Base-by-base conservation (phyloP, 2,113 vertebrate species). In the Ascaphus truei region DNA sequence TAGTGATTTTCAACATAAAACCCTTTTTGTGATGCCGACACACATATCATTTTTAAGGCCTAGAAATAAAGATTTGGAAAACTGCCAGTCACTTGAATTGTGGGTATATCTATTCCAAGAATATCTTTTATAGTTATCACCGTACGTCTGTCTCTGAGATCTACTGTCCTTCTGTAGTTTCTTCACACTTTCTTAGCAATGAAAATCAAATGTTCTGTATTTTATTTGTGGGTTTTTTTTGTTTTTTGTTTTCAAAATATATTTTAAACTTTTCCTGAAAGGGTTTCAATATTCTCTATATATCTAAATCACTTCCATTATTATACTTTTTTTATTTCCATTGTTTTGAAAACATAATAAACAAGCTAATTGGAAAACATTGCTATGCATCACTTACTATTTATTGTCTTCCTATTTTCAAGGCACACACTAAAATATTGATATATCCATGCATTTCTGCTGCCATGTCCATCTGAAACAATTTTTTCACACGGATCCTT, bases 11-110 rank as follows among this genome's bases (percentile, higher is more conserved):
- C 72, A 81, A 51, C 36, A 76, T 56, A 62, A 66, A 83, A 84
- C 8, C 22, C 16, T 56, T 37, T 60, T 76, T 62, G 68, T 79
- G 65, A 75, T 79, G 26, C 68, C 82, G 65, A 74, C 72, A 78
- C 62, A 81, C 73, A 81, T 75, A 76, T 51, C 34, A 81, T 83
- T 85, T 88, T 86, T 84, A 87, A 85, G 81, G 79, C 75, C 72
- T 72, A 61, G 76, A 80, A 84, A 86, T 87, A 84, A 80, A 86
- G 77, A 80, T 57, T 76, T 83, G 84, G 81, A 82, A 15, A 75
- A 68, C 68, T 84, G 76, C 77, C 81, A 87, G 80, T 69, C 66
- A 69, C 63, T 78, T 84, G 78, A 86, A 87, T 78, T 86, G 80
- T 82, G 75, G 57, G 72, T 26, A 75, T 80, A 80, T 73, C 79